phyloP scores from a whole-genome alignment of 2,888 invertebrate species.

The Heteromurus nitidus region DNA sequence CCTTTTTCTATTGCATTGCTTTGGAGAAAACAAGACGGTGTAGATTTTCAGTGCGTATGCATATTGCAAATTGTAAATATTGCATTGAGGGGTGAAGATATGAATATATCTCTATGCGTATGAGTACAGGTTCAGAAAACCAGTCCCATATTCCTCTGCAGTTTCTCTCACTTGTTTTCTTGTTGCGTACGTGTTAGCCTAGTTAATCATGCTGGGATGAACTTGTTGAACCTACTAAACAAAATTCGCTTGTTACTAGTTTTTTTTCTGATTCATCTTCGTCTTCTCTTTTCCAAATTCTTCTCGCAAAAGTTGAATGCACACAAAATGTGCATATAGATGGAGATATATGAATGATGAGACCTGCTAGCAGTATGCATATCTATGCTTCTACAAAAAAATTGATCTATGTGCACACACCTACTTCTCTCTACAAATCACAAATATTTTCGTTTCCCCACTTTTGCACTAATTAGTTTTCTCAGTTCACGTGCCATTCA shows the following conservation, averaged over 20 bases:
- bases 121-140: conserved; percentile 39
- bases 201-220: conserved; percentile 66
- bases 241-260: conserved; percentile 37
- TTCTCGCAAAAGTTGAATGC: not conserved
- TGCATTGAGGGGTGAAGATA: not conserved
- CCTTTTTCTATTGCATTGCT: not conserved
- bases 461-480: conserved; percentile 46
- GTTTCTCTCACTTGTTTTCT: conserved; percentile 55
- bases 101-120: not conserved
- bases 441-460: not conserved
- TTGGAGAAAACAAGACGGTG: conserved; percentile 63
- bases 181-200: conserved; percentile 64
- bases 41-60: conserved; percentile 25
- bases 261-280: not conserved
- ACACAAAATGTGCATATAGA: too few relatives aligned
- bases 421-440: not conserved
- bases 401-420: not conserved
- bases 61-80: not conserved
- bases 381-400: not conserved
- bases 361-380: too few relatives aligned
- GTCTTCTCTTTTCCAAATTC: conserved; percentile 30
- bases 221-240: conserved; percentile 62
- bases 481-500: conserved; percentile 7
- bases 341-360: too few relatives aligned
- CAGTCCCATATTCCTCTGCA: conserved; percentile 42